Base-by-base conservation (phyloP, 1,140 invertebrate species). In the Drosophila quadrilineata region DNA sequence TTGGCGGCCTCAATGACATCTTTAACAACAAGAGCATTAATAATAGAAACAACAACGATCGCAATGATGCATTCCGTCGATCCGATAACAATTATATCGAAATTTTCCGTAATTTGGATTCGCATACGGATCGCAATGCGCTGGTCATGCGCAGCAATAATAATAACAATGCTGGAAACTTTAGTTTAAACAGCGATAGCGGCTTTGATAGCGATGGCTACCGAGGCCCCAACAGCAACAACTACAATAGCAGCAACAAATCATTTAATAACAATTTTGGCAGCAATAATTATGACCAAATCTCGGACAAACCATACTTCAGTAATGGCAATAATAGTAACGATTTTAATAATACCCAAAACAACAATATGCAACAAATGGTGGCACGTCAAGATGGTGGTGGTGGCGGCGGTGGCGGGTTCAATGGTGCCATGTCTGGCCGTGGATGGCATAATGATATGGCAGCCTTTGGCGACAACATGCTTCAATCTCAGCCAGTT, bases 41-140 rank as follows among this genome's bases (percentile, higher is more conserved):
- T 29, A 43, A 43, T 4, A 43, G 17, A 6, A 50, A 49, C 17
- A 64, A 64, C 19, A 64, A 49, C 6, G 54, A 65, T 35, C 62
- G 62, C 8, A 60, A 60, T 14, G 62, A 65, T 40, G 36, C 62
- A 35, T 65, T 50, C 29, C 54, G 54, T n/a, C 62, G 62, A 8
- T 6, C 45, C 54, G 62, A 65, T 59, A 59, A 36, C 9, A n/a
- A n/a, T n/a, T 59, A 36, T 8, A 65, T 31, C 26, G 62, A 62
- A 14, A 60, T 53, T 5, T 60, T 33, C 22, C 33, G 17, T 9
- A 31, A 33, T 3, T 31, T 16, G 16, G 41, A 49, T 6, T 41
- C 43, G 3, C 50, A 43, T 10, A 43, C 21, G n/a, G 17, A 24
- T 21, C 21, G 17, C 21, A 43, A 24, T n/a, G n/a, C n/a, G n/a